Percentiles rank a stretch among this genome's conserved stretches.
Evolutionary conservation across 2,888 invertebrate species (phyloP).

Genomic region (Acleris holmiana): DNA sequence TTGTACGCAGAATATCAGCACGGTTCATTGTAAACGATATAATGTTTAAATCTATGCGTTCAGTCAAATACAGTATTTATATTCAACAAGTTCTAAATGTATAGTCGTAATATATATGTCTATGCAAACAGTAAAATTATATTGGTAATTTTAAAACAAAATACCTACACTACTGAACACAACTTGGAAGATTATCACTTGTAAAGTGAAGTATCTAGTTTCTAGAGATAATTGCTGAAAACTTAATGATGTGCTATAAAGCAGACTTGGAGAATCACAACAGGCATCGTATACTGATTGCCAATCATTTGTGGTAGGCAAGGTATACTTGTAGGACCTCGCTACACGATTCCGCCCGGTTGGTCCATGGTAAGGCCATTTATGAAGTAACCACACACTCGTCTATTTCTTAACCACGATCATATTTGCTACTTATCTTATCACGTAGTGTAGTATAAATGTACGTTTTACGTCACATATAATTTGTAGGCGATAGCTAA

Average conservation of each 20-base stretch:
- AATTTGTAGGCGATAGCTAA: constrained; percentile 19
- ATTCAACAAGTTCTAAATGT: constrained; percentile 28
- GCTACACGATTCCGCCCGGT: constrained; percentile 58
- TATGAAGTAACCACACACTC: constrained; percentile 50
- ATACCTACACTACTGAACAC: constrained; percentile 57
- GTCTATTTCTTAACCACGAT: constrained; percentile 40
- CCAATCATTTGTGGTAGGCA: constrained; percentile 51
- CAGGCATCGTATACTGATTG: constrained; percentile 48
- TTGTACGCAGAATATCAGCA: constrained; percentile 75
- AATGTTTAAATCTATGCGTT: constrained; percentile 55
- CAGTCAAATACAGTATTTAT: constrained; percentile 54
- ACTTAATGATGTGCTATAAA: constrained; percentile 39
- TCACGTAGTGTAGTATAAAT: constrained; percentile 27
- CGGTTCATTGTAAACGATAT: constrained; percentile 58
- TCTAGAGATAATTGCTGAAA: constrained; percentile 35
- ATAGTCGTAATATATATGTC: constrained; percentile 7
- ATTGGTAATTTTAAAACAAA: constrained; percentile 41
- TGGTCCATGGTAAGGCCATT: constrained; percentile 79
- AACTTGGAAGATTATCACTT: constrained; percentile 49
- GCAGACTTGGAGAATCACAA: constrained; percentile 48
- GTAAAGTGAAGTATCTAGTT: constrained; percentile 30
- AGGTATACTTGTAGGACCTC: constrained; percentile 47
- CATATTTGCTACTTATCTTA: constrained; percentile 31
- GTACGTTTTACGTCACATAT: constrained; percentile 31
- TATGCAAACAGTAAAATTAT: constrained; percentile 14